phyloP scores from a whole-genome alignment of 2,113 vertebrate genomes.

The Ameiurus melas region DNA sequence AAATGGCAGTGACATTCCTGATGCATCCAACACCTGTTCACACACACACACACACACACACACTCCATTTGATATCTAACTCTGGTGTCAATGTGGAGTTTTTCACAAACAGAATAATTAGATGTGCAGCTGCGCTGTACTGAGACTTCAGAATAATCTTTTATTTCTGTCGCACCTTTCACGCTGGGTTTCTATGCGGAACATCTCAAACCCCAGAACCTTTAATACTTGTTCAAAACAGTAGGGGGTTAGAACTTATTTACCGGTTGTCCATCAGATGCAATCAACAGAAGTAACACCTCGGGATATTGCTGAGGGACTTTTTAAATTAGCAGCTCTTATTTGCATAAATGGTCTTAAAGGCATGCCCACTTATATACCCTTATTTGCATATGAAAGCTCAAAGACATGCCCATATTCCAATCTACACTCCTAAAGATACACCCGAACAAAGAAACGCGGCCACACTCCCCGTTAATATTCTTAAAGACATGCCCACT shows the following conservation, averaged over 20 bases:
- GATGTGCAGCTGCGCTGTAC: background rate
- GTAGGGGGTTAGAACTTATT: background rate
- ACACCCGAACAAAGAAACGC: background rate
- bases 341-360: background rate
- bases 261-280: background rate
- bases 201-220: background rate
- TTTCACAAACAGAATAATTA: conserved; percentile 25
- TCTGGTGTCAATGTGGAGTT: background rate
- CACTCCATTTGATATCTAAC: background rate
- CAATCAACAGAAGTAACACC: background rate
- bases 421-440: background rate
- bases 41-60: background rate
- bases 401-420: background rate
- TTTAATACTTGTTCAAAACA: background rate
- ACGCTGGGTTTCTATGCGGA: background rate
- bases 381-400: background rate
- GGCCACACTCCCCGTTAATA: too few relatives aligned
- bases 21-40: background rate
- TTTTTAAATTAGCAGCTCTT: background rate
- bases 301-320: background rate
- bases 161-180: background rate
- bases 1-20: conserved; percentile 10
- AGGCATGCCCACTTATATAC: background rate
- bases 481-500: background rate
- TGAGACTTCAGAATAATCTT: conserved; percentile 1